Evolutionary conservation across 2,888 invertebrate species (phyloP).

Genomic region (Oscheius sp.): DNA sequence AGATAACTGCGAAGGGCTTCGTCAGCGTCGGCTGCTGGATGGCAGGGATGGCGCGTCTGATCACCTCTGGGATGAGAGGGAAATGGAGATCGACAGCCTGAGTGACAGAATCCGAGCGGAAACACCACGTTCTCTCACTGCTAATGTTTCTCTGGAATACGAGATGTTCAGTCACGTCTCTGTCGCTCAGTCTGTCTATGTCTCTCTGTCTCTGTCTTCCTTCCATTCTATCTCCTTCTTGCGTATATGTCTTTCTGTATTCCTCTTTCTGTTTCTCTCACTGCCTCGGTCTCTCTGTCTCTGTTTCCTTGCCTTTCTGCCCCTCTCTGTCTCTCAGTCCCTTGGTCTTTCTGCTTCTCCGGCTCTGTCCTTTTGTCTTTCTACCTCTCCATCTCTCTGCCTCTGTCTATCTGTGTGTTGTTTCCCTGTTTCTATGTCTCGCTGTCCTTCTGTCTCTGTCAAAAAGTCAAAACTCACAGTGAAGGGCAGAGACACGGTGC

Average conservation of each 20-base stretch:
- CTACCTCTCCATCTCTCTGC: not conserved
- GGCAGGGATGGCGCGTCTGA: not conserved
- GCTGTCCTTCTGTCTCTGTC: not conserved
- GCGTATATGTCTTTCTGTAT: not conserved
- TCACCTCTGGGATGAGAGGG: slow-evolving; percentile 5
- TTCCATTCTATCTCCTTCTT: not conserved
- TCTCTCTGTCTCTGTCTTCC: not conserved
- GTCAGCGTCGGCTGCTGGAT: not conserved
- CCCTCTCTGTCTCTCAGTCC: not conserved
- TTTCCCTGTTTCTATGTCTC: not conserved
- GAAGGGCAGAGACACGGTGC: slow-evolving; percentile 4
- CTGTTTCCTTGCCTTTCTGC: not conserved
- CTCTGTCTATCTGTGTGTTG: not conserved
- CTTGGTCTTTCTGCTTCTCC: not conserved
- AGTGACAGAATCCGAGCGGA: not conserved
- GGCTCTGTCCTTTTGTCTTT: not conserved
- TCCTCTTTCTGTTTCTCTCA: not conserved
- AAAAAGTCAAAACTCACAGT: not conserved
- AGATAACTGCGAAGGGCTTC: not conserved
- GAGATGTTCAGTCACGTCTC: not conserved
- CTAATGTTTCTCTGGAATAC: slow-evolving; percentile 1
- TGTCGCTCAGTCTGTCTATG: not conserved
- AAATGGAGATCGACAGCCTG: not conserved
- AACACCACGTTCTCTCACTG: slow-evolving; percentile 13
- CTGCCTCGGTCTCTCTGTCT: slow-evolving; percentile 7